Evolutionary conservation across 2,113 vertebrate species (phyloP).

Genomic region (Ptychochromis oligacanthus): DNA sequence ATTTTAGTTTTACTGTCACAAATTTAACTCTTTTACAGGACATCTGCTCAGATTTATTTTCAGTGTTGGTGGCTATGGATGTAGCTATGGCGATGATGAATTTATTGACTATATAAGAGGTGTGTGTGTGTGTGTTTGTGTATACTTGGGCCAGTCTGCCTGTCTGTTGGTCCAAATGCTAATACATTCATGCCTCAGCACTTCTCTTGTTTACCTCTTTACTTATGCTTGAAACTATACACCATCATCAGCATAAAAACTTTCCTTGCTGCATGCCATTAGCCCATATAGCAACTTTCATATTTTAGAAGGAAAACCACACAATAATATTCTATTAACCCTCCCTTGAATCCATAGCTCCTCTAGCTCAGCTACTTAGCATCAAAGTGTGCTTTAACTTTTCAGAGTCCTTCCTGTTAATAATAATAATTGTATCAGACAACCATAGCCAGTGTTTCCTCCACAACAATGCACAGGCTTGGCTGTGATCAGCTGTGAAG

Average conservation of each 20-base stretch:
- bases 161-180: slow-evolving; percentile 30
- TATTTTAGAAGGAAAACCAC: slow-evolving; percentile 35
- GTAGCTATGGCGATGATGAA: background rate
- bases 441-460: background rate
- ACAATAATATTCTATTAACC: slow-evolving; percentile 32
- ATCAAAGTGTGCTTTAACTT: slow-evolving; percentile 27
- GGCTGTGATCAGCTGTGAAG: background rate
- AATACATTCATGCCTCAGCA: slow-evolving; percentile 55
- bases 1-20: too few relatives aligned
- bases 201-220: slow-evolving; percentile 61
- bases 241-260: slow-evolving; percentile 63
- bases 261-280: slow-evolving; percentile 44
- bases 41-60: background rate
- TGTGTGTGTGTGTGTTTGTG: background rate
- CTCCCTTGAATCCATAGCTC: slow-evolving; percentile 7
- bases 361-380: slow-evolving; percentile 10
- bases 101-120: background rate
- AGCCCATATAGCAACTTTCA: slow-evolving; percentile 33
- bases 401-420: background rate
- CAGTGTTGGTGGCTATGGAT: background rate
- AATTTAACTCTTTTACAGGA: too few relatives aligned
- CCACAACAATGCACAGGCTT: background rate
- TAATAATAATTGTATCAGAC: slow-evolving; percentile 12
- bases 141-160: background rate
- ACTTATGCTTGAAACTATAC: slow-evolving; percentile 46